Conservation (phyloP, 1,140 invertebrate species). For the Zelostemma sp. region DNA sequence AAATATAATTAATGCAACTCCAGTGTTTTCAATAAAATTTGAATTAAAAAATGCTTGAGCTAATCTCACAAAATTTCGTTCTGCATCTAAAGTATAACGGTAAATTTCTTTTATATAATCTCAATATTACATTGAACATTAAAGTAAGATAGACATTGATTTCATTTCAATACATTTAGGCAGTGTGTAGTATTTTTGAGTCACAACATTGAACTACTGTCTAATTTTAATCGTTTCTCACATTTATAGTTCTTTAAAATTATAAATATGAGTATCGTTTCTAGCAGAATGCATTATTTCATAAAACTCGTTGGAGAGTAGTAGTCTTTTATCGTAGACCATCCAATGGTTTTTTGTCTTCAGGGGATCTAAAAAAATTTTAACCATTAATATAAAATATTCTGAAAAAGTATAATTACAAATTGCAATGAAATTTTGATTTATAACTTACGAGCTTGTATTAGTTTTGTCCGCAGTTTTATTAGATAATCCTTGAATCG, state of each 20-base stretch:
- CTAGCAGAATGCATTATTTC: too few species aligned
- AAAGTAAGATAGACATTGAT: conserved; percentile 4
- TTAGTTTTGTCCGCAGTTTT: conserved; percentile 49
- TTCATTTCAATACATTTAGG: conserved; percentile 14
- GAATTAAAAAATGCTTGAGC: background rate
- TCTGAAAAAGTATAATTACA: background rate
- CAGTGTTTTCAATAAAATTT: too few species aligned
- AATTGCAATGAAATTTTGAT: background rate
- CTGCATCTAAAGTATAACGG: background rate
- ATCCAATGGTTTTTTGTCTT: conserved; percentile 39
- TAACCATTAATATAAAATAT: background rate
- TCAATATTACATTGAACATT: conserved; percentile 10
- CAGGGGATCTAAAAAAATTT: conserved; percentile 10
- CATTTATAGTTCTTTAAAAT: too few species aligned
- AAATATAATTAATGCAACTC: too few species aligned
- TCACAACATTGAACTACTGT: conserved; percentile 7
- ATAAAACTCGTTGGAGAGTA: too few species aligned
- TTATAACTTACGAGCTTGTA: conserved; percentile 50
- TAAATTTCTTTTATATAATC: conserved; percentile 18
- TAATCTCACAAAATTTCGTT: background rate
- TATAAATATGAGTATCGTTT: too few species aligned
- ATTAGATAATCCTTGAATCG: conserved; percentile 43
- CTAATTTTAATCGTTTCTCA: conserved; percentile 6
- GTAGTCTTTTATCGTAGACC: conserved; percentile 27
- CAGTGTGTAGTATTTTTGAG: conserved; percentile 29